These are phyloP conservation scores for Solea senegalensis DNA, from an alignment of 2,113 vertebrate species.

Conservation along the genomic window DNA sequence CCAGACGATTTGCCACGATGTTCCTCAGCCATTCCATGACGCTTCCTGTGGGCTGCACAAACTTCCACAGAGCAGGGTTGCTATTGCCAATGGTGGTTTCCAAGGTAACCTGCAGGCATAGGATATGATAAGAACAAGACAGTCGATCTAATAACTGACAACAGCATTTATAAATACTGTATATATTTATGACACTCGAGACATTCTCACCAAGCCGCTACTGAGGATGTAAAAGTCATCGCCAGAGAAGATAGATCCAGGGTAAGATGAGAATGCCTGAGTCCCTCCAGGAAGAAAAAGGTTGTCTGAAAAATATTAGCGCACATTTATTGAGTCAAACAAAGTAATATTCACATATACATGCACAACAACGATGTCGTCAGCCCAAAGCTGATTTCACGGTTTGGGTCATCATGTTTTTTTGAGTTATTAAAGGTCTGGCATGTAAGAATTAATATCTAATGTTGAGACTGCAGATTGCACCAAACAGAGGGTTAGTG, in stretches of 20 bases:
- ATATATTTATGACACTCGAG: not conserved
- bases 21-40: conserved; percentile 95
- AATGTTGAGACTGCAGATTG: too few species aligned
- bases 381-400: too few species aligned
- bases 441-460: too few species aligned
- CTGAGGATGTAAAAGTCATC: conserved; percentile 96
- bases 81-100: conserved; percentile 96
- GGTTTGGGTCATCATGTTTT: too few species aligned
- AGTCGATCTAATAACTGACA: too few species aligned
- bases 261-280: conserved; percentile 93
- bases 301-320: conserved; percentile 65
- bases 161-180: not conserved
- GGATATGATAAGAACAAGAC: not conserved
- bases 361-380: too few species aligned
- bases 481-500: too few species aligned
- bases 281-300: conserved; percentile 79
- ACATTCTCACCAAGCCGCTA: conserved; percentile 90
- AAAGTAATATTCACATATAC: not conserved
- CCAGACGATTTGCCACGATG: conserved; percentile 90
- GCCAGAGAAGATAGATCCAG: conserved; percentile 90
- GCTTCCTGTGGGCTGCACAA: conserved; percentile 80
- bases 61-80: conserved; percentile 88
- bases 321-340: not conserved
- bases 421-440: too few species aligned
- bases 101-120: conserved; percentile 83